Conservation (phyloP, 2,888 invertebrate species). For the Cantharis rustica region DNA sequence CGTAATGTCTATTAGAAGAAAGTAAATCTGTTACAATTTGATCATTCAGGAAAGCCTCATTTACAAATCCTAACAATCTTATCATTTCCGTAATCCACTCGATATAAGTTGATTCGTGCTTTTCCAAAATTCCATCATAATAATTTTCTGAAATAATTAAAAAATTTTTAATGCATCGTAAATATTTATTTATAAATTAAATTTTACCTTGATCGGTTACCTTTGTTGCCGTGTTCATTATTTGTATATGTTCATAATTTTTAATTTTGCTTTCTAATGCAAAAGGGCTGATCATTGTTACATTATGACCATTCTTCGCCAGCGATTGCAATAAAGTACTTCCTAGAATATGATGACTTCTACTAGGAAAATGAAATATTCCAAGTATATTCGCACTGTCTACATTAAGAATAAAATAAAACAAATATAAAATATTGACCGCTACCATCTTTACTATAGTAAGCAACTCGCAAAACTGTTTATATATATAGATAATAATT, state of each 20-base stretch:
- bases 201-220: background rate
- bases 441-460: background rate
- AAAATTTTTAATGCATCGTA: background rate
- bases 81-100: background rate
- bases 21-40: background rate
- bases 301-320: conserved; percentile 60
- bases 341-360: conserved; percentile 41
- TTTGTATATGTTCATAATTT: conserved; percentile 39
- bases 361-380: conserved; percentile 39
- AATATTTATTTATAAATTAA: background rate
- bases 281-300: conserved; percentile 57
- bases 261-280: conserved; percentile 31
- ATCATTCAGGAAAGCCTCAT: background rate
- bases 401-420: background rate
- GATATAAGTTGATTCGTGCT: background rate
- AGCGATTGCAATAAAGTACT: conserved; percentile 57
- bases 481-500: too few species aligned
- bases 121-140: background rate
- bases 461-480: background rate
- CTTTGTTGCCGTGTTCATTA: background rate
- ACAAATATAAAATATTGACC: background rate
- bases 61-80: background rate
- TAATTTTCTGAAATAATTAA: background rate
- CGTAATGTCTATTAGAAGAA: conserved; percentile 31
- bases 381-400: conserved; percentile 39